A percentile compares a stretch with the other conserved stretches of the same genome.
Evolutionary conservation across 1,140 invertebrate genomes (phyloP).

Genomic region (Drosophila triauraria): DNA sequence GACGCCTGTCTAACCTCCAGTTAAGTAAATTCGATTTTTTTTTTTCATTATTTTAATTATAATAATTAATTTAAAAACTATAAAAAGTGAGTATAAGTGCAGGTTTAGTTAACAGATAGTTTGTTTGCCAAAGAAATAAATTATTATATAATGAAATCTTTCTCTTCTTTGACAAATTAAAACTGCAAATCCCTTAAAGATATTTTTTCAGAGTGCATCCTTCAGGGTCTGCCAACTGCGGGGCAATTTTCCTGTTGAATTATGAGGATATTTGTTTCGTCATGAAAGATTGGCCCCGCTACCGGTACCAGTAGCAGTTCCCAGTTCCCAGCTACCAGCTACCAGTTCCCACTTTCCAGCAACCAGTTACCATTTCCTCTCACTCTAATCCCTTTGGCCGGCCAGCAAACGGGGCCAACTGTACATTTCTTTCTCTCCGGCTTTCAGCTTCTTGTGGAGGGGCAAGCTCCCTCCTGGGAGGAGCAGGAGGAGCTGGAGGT

Average conservation of each 20-base stretch:
- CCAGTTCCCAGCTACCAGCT: constrained; percentile 4
- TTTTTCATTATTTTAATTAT: too few species aligned
- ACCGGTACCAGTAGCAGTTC: constrained; percentile 21
- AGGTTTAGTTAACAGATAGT: too few species aligned
- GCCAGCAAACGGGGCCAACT: constrained; percentile 51
- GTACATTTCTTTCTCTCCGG: constrained; percentile 48
- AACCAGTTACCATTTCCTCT: constrained; percentile 28
- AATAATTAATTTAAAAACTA: too few species aligned
- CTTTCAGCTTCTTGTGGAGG: constrained; percentile 34
- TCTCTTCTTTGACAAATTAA: neutral
- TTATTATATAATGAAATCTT: neutral
- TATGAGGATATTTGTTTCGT: constrained; percentile 84
- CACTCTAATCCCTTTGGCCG: constrained; percentile 68
- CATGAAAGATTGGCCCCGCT: constrained; percentile 80
- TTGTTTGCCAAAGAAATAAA: too few species aligned
- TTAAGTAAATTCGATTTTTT: too few species aligned
- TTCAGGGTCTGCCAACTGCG: constrained; percentile 38
- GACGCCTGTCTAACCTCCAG: too few species aligned
- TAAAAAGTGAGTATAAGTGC: too few species aligned
- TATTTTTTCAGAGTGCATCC: constrained; percentile 5
- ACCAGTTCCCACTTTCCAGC: constrained; percentile 18
- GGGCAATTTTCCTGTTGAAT: constrained; percentile 82
- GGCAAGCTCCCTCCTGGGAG: constrained; percentile 1
- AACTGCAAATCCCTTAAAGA: neutral
- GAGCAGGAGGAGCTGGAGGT: constrained; percentile 6